Base-by-base conservation (phyloP, 2,797 vertebrate genomes). In the Sparus aurata region DNA sequence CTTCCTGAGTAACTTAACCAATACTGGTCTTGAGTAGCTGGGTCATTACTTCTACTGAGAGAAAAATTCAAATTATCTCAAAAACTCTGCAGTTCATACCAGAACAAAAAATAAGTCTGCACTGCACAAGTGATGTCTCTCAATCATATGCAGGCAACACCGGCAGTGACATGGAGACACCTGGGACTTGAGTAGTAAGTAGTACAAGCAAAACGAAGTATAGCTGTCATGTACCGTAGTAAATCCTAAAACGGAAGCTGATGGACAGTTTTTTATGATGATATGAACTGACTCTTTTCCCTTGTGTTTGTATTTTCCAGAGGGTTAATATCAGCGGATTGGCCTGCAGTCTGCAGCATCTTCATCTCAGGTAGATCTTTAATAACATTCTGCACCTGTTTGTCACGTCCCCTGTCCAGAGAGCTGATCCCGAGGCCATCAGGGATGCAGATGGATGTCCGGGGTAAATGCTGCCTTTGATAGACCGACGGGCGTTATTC, bases 331-430 rank as follows among this genome's bases (percentile, higher is more conserved):
- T 76, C 23, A 47, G 23, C 16, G 11, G 30, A 7, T 52, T 34
- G 38, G 17, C 16, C 27, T 54, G 10, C 18, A 54, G 65, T 23
- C 16, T 54, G 16, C 12, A 49, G 6, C 63, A 17, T 27, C 38
- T 13, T 52, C 12, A 47, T 58, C 58, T 63, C 75, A 25, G 23
- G 10, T 62, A 25, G 25, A 55, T 62, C 49, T 38, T 69, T 54
- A 46, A 17, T 62, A 62, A 62, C 43, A 62, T n/a, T 47, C 20
- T 66, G 43, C 43, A 50, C 18, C 58, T 43, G 22, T 52, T 45
- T 50, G 58, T 79, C 63, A 49, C 5, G 1, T 13, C 43, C 1
- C 7, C 18, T 55, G 50, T 79, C 50, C 22, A 46, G 16, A 64
- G 30, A 16, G 46, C 66, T 47, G 50, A 66, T 70, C n/a, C 41